Percentiles rank a stretch among this genome's conserved stretches.
Evolutionary conservation across 2,888 invertebrate genomes (phyloP).

Genomic region (Leistus spinibarbis): DNA sequence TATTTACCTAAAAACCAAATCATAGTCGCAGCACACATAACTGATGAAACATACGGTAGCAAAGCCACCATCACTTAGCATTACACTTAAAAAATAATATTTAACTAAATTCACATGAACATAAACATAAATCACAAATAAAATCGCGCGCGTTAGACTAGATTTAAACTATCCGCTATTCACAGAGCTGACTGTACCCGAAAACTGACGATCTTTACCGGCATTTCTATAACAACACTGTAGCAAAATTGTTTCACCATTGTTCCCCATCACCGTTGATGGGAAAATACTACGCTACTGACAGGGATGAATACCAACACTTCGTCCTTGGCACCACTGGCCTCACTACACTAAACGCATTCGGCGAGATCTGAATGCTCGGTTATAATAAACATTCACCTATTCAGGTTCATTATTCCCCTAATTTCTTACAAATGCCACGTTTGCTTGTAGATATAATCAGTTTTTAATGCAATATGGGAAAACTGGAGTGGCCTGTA

Average conservation of each 20-base stretch:
- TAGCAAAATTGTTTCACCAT: neutral
- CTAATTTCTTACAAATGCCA: too few relatives aligned
- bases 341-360: too few relatives aligned
- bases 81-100: neutral
- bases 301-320: too few relatives aligned
- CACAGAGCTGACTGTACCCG: neutral
- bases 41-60: neutral
- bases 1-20: conserved; percentile 9
- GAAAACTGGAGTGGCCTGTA: too few relatives aligned
- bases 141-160: neutral
- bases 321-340: too few relatives aligned
- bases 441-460: too few relatives aligned
- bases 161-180: neutral
- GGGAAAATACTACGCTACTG: neutral
- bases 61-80: neutral
- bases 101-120: neutral
- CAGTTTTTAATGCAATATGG: too few relatives aligned
- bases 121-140: neutral
- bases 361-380: too few relatives aligned
- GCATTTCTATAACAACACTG: neutral
- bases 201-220: neutral
- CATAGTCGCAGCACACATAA: conserved; percentile 14
- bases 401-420: too few relatives aligned
- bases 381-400: too few relatives aligned
- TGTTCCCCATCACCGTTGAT: neutral